Evolutionary conservation across 2,888 invertebrate species (phyloP).

Genomic region (Eledone cirrhosa): DNA sequence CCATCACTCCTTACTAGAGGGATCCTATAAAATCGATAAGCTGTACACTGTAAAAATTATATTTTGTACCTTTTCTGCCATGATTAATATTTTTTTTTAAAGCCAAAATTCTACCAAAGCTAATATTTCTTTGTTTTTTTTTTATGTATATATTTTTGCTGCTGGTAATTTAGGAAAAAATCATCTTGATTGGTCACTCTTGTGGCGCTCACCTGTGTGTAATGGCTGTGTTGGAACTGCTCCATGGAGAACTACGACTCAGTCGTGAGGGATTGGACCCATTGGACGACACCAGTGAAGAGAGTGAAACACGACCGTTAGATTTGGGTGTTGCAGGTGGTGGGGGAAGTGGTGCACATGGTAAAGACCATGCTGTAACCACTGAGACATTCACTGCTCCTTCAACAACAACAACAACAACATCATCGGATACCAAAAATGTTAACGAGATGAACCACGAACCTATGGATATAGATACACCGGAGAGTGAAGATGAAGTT

Average conservation of each 20-base stretch:
- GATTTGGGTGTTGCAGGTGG: not conserved
- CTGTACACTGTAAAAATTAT: too few relatives aligned
- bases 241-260: slow-evolving; percentile 46
- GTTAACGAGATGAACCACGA: slow-evolving; percentile 26
- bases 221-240: slow-evolving; percentile 60
- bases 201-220: slow-evolving; percentile 62
- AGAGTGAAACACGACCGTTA: slow-evolving; percentile 17
- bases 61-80: too few relatives aligned
- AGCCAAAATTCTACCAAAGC: not conserved
- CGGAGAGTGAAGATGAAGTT: slow-evolving; percentile 29
- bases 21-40: too few relatives aligned
- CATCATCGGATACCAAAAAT: not conserved
- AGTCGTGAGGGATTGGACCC: slow-evolving; percentile 19
- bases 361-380: slow-evolving; percentile 38
- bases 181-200: slow-evolving; percentile 63
- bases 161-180: slow-evolving; percentile 45
- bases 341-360: slow-evolving; percentile 31
- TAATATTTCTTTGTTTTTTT: not conserved
- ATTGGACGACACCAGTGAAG: slow-evolving; percentile 1
- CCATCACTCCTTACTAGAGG: too few relatives aligned
- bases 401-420: slow-evolving; percentile 30
- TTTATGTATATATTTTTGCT: not conserved
- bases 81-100: too few relatives aligned
- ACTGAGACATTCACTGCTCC: slow-evolving; percentile 39
- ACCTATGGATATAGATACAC: slow-evolving; percentile 24